Base-by-base conservation (phyloP, 2,113 vertebrate species). In the Podarcis muralis region DNA sequence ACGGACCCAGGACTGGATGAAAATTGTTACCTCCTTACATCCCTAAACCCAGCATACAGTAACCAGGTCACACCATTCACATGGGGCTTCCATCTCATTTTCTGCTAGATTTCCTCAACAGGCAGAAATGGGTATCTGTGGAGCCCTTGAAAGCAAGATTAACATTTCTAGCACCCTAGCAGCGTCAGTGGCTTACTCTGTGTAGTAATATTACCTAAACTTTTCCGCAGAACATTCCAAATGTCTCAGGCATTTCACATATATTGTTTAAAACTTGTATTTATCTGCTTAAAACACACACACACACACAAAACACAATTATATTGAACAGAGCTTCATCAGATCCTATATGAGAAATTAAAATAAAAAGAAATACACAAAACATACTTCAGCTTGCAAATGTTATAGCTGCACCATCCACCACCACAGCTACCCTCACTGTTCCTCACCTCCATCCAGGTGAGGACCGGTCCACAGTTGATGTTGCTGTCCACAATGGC, bases 391-490 rank as follows among this genome's bases (percentile, higher is more conserved):
- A 62, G 15, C 18, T 62, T 62, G 18, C 59, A 62, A 62, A 62
- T 62, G 59, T 5, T 20, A 62, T 18, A 62, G 59, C 59, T 20
- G 13, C 18, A 62, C 5, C 15, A 20, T 62, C 59, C 9, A 53
- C 48, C 48, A 53, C 48, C 48, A 11, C 48, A 53, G 23, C n/a
- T 69, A 25, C 18, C 16, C 62, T 30, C 4, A 7, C 2, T 6
- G 0, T 48, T 35, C 88, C 79, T 95, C 84, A 98, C 97, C 97
- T 98, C 97, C 97, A 98, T 98, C 97, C 97, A 98, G 79, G 96
- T 97, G 87, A 98, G 97, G 82, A 98, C 97, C 2, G 97, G 97
- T 25, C 97, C 97, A 86, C 97, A 98, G 94, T 98, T 98, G 90
- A 98, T 97, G 91, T 98, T 98, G 92, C 97, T 98, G 93, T 98